Evolutionary conservation across 1,140 invertebrate genomes (phyloP), one percentile per base, ranked within the genome.

Genomic region (Ceratina australensis): DNA sequence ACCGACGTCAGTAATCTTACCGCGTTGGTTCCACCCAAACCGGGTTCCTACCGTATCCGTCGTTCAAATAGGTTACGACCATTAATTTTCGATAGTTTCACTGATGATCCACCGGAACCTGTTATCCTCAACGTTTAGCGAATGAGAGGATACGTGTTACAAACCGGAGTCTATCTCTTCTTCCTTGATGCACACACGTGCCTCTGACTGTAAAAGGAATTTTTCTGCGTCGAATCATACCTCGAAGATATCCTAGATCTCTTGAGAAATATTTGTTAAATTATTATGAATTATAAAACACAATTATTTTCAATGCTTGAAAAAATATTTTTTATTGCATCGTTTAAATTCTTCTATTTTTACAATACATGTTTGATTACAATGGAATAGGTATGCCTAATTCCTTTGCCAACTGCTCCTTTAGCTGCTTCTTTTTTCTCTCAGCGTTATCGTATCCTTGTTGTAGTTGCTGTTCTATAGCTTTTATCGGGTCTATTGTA

Each of bases 51-150:
- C 20, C 18, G 2, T 22, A 10, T 54, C 24, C 13, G 26, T 59
- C 18, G 24, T n/a, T 50, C 33, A 8, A 28, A 64, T 72, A 4
- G 13, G 1, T 42, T 42, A 42, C 8, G 3, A 2, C n/a, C 22
- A 16, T 49, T 59, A 67, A 66, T 74, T 65, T 66, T 66, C 28
- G 15, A 65, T 52, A n/a, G 16, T 16, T 42, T 56, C 20, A 2
- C 7, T 47, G 15, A 26, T 54, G 61, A 54, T 64, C 64, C 49
- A 33, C 3, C 24, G 22, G 28, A 12, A 69, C 22, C 7, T 16
- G 16, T 74, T 8, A 50, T 12, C 15, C 49, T 71, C 67, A 2
- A 26, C 20, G 5, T 33, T 50, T 68, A 26, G 3, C 10, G 13
- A 20, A 42, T 42, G 33, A 16, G 22, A 60, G 26, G 56, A 71